Evolutionary conservation across 2,113 vertebrate genomes (phyloP).

Genomic region (Spea multiplicata): DNA sequence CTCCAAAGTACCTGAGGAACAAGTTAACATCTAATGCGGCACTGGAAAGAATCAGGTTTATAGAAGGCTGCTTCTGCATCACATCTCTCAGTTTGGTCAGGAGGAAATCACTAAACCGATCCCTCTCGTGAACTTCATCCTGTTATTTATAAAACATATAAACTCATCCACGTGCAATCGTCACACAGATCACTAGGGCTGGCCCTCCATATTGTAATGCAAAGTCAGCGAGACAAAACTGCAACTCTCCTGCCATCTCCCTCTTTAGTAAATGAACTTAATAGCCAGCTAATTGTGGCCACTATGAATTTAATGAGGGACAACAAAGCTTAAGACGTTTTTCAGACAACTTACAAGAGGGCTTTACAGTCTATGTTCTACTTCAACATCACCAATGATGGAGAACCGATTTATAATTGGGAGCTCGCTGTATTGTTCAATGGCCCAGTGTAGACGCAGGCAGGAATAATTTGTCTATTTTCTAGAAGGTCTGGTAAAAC

Average conservation of each 20-base stretch:
- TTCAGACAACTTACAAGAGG: no score
- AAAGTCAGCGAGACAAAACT: no score
- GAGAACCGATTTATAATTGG: neutral
- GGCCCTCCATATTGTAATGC: no score
- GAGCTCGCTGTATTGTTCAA: neutral
- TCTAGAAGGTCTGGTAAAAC: neutral
- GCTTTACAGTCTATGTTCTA: no score
- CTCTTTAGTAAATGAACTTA: no score
- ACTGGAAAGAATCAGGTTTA: slow-evolving; percentile 90
- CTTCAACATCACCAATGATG: no score
- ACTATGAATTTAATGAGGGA: no score
- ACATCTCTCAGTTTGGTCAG: slow-evolving; percentile 87
- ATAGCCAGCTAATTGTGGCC: no score
- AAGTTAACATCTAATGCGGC: slow-evolving; percentile 85
- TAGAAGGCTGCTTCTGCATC: slow-evolving; percentile 72
- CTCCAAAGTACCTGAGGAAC: slow-evolving; percentile 86
- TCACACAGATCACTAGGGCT: no score
- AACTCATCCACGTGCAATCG: no score
- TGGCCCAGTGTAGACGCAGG: neutral
- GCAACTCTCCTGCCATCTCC: no score
- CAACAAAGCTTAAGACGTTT: no score
- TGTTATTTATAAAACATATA: slow-evolving; percentile 53
- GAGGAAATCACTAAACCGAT: slow-evolving; percentile 92
- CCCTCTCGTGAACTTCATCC: slow-evolving; percentile 96
- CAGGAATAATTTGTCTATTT: neutral